Base-by-base conservation (phyloP, 2,888 invertebrate species). In the Drosophila koepferae region DNA sequence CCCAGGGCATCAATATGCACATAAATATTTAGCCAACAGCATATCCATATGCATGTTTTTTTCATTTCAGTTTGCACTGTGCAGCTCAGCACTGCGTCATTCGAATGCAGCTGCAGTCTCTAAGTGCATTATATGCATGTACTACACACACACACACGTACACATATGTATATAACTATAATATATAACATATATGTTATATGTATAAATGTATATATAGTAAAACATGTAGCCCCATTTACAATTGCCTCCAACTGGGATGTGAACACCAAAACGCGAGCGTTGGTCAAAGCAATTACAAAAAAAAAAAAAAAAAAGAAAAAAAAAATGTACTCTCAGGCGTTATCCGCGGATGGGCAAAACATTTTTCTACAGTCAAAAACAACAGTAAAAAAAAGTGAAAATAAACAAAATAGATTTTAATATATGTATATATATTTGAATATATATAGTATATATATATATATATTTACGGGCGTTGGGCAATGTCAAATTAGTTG, bases 251-350 rank as follows among this genome's bases (percentile, higher is more conserved):
- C 23, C 18, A 34, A 58, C 46, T 46, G 60, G 38, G n/a, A 3
- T n/a, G 46, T 40, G 41, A 43, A 36, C 36, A 34, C 46, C 56
- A 49, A 77, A 77, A 63, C 53, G 83, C 70, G 63, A 62, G 67
- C 65, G 63, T 69, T 69, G 87, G 78, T 81, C 87, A 90, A 90
- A 86, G 78, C 87, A 89, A 86, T 85, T 81, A 83, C 66, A 89
- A 89, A 77, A 51, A 77, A 48, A 72, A 38, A 38, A 38, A 28
- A 28, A 28, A 89, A 86, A 77, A 51, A 74, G 2, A 0, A 48
- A 72, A 38, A 38, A 38, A 74, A 72, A 65, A 54, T 46, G 63
- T 71, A 54, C 71, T 77, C 72, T 82, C 71, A 36, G 69, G 63
- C 44, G 41, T 8, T 59, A 43, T 58, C 46, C 58, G 64, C 40